Evolutionary conservation across 2,888 invertebrate genomes (phyloP).

Genomic region (Caradrina kadenii): DNA sequence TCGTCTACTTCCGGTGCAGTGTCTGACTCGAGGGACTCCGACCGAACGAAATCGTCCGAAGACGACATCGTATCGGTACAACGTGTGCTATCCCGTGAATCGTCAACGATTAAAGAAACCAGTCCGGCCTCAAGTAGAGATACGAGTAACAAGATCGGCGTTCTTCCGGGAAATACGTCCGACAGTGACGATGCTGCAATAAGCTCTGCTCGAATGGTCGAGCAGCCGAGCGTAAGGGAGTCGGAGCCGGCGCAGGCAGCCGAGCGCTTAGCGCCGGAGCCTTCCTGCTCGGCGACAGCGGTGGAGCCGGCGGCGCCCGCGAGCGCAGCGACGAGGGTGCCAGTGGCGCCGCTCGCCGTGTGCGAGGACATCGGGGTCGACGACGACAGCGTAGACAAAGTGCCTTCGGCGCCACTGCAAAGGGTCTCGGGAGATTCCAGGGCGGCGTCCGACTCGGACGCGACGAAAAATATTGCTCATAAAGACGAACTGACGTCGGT

Average conservation of each 20-base stretch:
- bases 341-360: constrained; percentile 92
- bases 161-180: constrained; percentile 68
- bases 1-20: constrained; percentile 65
- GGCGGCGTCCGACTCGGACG: constrained; percentile 80
- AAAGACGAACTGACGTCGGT: constrained; percentile 84
- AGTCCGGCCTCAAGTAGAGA: constrained; percentile 75
- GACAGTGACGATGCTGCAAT: constrained; percentile 54
- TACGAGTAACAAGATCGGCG: constrained; percentile 71
- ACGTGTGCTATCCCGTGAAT: constrained; percentile 72
- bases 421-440: constrained; percentile 74
- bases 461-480: constrained; percentile 82
- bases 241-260: constrained; percentile 53
- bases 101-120: constrained; percentile 76
- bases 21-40: constrained; percentile 71
- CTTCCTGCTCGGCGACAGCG: constrained; percentile 33
- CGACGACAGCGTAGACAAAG: constrained; percentile 91
- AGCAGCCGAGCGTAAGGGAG: constrained; percentile 38
- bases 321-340: constrained; percentile 65
- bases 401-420: constrained; percentile 84
- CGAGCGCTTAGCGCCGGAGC: constrained; percentile 36
- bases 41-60: constrained; percentile 70
- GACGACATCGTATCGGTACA: constrained; percentile 69
- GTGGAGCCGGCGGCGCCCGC: constrained; percentile 26
- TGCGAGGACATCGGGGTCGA: constrained; percentile 93
- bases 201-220: constrained; percentile 43